Percentiles rank a stretch among this genome's conserved stretches.
Conservation (phyloP, 2,797 vertebrate species). For the Sebastes glaucus region DNA sequence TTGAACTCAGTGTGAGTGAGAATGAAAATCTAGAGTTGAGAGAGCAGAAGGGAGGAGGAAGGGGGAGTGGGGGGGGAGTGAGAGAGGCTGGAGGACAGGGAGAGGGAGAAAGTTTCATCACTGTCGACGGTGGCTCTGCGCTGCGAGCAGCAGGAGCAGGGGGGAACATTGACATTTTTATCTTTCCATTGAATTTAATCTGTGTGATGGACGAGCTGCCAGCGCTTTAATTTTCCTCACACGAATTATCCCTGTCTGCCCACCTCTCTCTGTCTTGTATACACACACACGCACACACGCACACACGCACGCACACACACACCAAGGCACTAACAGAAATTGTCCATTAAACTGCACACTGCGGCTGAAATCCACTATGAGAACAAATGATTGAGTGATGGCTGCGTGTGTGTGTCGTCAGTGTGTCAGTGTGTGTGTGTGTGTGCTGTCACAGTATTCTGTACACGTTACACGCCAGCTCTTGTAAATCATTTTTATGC, state of each 20-base stretch:
- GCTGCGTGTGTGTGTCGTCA: conserved; percentile 8
- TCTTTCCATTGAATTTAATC: conserved; percentile 88
- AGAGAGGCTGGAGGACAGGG: conserved; percentile 56
- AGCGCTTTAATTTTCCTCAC: conserved; percentile 90
- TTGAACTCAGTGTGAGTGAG: conserved; percentile 40
- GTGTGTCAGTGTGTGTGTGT: background rate
- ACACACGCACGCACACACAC: conserved; percentile 24
- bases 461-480: conserved; percentile 19
- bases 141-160: conserved; percentile 65
- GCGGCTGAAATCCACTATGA: conserved; percentile 53
- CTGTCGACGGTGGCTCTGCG: conserved; percentile 59
- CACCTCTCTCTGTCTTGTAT: conserved; percentile 66
- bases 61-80: background rate
- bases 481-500: conserved; percentile 68
- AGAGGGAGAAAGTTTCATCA: conserved; percentile 73
- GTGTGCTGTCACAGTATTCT: conserved; percentile 24
- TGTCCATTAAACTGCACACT: conserved; percentile 66
- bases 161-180: conserved; percentile 85
- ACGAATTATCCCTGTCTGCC: conserved; percentile 84
- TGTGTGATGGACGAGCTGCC: conserved; percentile 86
- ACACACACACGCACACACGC: conserved; percentile 45
- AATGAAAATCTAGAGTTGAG: conserved; percentile 51
- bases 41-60: background rate
- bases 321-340: conserved; percentile 49
- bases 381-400: conserved; percentile 62